These are phyloP conservation scores for Antennarius striatus DNA, from an alignment of 2,113 vertebrate genomes.

Conservation along the genomic window DNA sequence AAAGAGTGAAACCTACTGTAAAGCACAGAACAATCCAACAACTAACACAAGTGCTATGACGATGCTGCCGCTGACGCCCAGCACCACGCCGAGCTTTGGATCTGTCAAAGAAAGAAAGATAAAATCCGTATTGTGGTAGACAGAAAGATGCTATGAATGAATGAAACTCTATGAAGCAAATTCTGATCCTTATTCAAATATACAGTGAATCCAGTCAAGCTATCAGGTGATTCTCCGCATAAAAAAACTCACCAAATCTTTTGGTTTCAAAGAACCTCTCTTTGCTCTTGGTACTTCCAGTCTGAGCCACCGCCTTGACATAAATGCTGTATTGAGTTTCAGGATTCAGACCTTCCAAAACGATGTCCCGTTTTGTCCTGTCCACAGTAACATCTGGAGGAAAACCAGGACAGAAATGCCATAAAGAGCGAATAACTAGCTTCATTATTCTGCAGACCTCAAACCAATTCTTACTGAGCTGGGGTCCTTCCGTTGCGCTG, in stretches of 20 bases:
- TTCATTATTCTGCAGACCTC: neutral
- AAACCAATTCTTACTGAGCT: constrained; percentile 43
- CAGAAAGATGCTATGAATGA: too few species aligned
- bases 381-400: constrained; percentile 78
- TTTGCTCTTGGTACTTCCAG: constrained; percentile 68
- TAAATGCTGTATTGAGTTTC: constrained; percentile 75
- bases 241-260: constrained; percentile 76
- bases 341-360: constrained; percentile 76
- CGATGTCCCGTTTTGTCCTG: constrained; percentile 42
- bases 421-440: neutral
- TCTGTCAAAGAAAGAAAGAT: constrained; percentile 39
- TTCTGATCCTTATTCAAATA: too few species aligned
- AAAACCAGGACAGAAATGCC: constrained; percentile 26
- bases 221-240: neutral
- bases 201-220: too few species aligned
- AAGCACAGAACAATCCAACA: constrained; percentile 43
- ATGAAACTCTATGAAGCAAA: too few species aligned
- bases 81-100: constrained; percentile 18
- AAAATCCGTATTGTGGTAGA: too few species aligned
- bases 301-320: constrained; percentile 77
- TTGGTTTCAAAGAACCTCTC: constrained; percentile 77
- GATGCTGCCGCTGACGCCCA: constrained; percentile 35
- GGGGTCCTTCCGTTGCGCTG: neutral
- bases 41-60: constrained; percentile 33
- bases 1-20: constrained; percentile 51